These are phyloP conservation scores for Aegithalos caudatus DNA, from an alignment of 2,113 vertebrate species.

Conservation along the genomic window DNA sequence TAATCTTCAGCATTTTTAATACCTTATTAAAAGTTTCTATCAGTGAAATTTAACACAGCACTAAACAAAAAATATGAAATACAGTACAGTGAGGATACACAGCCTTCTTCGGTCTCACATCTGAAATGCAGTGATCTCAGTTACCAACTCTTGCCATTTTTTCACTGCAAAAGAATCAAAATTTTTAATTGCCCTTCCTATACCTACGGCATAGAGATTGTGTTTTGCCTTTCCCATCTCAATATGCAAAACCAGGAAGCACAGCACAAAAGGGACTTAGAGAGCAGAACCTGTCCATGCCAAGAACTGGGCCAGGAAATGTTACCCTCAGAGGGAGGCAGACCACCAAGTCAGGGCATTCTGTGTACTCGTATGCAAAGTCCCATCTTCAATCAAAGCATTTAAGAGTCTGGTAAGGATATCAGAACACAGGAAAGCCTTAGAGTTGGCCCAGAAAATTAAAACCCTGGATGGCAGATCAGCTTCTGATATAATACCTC, in stretches of 20 bases:
- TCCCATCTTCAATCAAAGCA: neutral
- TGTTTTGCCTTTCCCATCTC: neutral
- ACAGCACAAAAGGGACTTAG: neutral
- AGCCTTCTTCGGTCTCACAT: neutral
- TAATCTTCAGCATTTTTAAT: constrained; percentile 55
- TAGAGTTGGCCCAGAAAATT: neutral
- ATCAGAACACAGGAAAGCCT: neutral
- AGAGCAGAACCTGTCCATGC: neutral
- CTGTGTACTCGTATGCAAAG: neutral
- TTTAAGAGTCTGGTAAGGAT: neutral
- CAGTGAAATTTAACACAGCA: constrained; percentile 50
- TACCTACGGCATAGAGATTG: neutral
- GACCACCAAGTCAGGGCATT: neutral
- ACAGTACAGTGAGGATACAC: neutral
- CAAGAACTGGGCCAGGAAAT: neutral
- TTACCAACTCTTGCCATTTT: neutral
- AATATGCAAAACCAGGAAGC: neutral
- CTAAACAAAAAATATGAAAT: constrained; percentile 47
- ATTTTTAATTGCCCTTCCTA: neutral
- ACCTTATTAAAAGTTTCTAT: constrained; percentile 7
- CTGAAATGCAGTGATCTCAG: neutral
- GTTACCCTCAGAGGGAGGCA: neutral
- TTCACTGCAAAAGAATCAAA: neutral
- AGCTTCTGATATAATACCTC: neutral
- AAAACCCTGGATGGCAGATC: neutral